These are phyloP conservation scores for Dendroctonus ponderosae DNA, from an alignment of 1,140 invertebrate genomes.

Conservation along the genomic window DNA sequence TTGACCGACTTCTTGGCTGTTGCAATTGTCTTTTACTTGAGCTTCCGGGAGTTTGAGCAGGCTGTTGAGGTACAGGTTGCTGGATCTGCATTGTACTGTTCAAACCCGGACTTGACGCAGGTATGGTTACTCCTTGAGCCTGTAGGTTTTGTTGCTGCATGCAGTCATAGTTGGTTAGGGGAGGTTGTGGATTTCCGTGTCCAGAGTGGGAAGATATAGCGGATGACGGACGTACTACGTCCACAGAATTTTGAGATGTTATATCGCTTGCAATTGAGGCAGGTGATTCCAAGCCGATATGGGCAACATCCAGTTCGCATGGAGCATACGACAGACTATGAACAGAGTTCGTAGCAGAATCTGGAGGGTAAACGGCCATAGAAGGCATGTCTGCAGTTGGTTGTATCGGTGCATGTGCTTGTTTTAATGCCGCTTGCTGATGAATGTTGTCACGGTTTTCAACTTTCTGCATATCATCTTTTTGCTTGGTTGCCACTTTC, in stretches of 20 bases:
- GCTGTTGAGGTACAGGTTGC: conserved; percentile 37
- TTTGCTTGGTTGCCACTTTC: conserved; percentile 20
- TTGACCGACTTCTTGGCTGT: conserved; percentile 45
- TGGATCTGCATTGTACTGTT: conserved; percentile 42
- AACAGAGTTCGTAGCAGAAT: conserved; percentile 81
- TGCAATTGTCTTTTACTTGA: conserved; percentile 49
- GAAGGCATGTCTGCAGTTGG: conserved; percentile 66
- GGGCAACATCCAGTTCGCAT: conserved; percentile 79
- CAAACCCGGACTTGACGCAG: conserved; percentile 46
- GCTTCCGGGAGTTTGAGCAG: conserved; percentile 30
- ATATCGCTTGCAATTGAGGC: conserved; percentile 84
- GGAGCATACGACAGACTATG: conserved; percentile 77
- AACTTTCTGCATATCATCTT: conserved; percentile 23
- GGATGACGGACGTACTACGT: conserved; percentile 58
- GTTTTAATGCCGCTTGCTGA: conserved; percentile 51
- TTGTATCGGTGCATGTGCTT: conserved; percentile 55
- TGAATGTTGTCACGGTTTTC: conserved; percentile 19
- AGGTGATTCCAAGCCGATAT: conserved; percentile 81
- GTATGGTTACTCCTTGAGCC: conserved; percentile 47
- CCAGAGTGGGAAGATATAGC: conserved; percentile 54
- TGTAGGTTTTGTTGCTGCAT: conserved; percentile 59
- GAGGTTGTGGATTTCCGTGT: conserved; percentile 55
- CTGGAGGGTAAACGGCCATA: conserved; percentile 80
- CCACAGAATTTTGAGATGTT: conserved; percentile 71
- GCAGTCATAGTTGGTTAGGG: conserved; percentile 56